Percentiles rank a stretch among this genome's conserved stretches.
Evolutionary conservation across 2,113 vertebrate species (phyloP).

Genomic region (Gavialis gangeticus): DNA sequence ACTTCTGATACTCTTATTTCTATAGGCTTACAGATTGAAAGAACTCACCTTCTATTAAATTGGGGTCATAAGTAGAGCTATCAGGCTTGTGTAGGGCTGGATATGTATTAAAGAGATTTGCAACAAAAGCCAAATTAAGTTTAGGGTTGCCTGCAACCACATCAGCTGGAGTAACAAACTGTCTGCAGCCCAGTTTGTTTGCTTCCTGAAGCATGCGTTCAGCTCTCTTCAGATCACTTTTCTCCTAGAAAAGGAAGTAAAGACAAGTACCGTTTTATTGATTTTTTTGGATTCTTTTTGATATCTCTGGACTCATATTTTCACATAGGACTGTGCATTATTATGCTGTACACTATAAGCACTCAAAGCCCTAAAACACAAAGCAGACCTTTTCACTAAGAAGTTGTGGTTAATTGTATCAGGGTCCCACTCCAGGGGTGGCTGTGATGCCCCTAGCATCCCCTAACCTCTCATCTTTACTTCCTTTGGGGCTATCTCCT

Average conservation of each 20-base stretch:
- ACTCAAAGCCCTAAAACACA: no score
- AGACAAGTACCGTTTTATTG: background rate
- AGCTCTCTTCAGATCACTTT: slow-evolving; percentile 87
- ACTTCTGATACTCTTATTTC: slow-evolving; percentile 8
- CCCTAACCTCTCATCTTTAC: no score
- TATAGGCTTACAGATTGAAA: slow-evolving; percentile 22
- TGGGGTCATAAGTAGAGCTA: slow-evolving; percentile 80
- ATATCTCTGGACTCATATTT: background rate
- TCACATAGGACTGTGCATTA: background rate
- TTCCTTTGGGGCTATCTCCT: no score
- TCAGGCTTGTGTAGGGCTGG: slow-evolving; percentile 83
- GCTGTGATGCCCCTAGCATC: no score
- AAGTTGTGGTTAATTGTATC: no score
- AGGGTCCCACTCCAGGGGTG: no score
- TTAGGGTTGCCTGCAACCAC: slow-evolving; percentile 95
- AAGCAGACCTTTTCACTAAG: no score
- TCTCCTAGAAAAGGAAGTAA: slow-evolving; percentile 81
- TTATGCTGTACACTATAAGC: no score
- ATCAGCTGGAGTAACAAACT: slow-evolving; percentile 94
- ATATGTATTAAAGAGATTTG: slow-evolving; percentile 95
- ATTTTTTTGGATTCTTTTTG: background rate
- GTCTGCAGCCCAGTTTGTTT: slow-evolving; percentile 92
- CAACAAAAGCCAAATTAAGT: slow-evolving; percentile 96
- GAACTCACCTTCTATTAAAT: slow-evolving; percentile 87
- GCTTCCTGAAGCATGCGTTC: slow-evolving; percentile 94